phyloP scores from a whole-genome alignment of 2,797 vertebrate genomes.

The Peromyscus melanophrys region DNA sequence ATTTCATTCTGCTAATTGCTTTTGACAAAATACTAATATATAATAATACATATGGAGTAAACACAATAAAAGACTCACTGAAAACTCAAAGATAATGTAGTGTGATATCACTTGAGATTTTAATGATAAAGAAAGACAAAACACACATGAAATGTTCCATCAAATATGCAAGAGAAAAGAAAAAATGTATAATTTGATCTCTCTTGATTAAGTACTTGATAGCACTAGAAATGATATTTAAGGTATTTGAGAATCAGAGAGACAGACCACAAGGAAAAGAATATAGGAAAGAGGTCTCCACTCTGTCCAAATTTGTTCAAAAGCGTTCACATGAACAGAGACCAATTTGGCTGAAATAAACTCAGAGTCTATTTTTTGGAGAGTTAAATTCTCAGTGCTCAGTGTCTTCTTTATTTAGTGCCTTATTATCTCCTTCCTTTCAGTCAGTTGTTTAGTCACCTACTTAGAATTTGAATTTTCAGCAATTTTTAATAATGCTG shows the following conservation, averaged over 20 bases:
- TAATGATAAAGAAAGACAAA: neutral
- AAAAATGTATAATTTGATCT: neutral
- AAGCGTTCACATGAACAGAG: neutral
- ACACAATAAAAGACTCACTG: neutral
- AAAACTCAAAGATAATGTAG: neutral
- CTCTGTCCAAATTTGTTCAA: neutral
- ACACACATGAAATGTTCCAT: neutral
- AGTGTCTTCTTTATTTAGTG: slow-evolving; percentile 59
- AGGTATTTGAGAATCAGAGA: neutral
- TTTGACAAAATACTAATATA: neutral
- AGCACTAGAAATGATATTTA: neutral
- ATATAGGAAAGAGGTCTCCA: neutral
- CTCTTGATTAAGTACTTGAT: neutral
- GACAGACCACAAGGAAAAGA: neutral
- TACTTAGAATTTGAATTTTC: slow-evolving; percentile 73
- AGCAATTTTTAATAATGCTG: slow-evolving; percentile 77
- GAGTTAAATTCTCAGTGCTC: slow-evolving; percentile 21
- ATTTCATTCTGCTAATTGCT: slow-evolving; percentile 5
- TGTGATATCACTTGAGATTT: neutral
- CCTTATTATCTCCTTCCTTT: neutral
- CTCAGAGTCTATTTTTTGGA: slow-evolving; percentile 58
- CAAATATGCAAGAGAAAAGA: neutral
- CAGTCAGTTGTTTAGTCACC: slow-evolving; percentile 52
- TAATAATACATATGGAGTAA: neutral
- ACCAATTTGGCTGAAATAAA: neutral